Conservation (phyloP, 2,113 vertebrate species). For the Willisornis vidua region DNA sequence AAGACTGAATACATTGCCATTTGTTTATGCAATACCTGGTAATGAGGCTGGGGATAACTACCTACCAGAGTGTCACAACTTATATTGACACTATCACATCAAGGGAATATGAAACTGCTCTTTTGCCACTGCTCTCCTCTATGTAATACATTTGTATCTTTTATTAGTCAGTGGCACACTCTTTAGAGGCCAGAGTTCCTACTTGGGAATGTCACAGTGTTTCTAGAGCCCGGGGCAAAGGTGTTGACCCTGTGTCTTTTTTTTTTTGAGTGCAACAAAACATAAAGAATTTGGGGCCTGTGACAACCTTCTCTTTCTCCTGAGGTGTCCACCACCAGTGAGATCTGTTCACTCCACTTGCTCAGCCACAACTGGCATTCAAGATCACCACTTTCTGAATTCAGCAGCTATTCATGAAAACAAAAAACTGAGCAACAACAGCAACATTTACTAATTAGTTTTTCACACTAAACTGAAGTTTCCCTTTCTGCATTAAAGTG, state of each 20-base stretch:
- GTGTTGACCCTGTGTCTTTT: neutral
- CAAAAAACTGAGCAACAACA: conserved; percentile 54
- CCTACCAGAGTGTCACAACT: neutral
- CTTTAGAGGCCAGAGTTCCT: neutral
- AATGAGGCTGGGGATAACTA: neutral
- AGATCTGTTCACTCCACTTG: neutral
- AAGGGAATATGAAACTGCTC: neutral
- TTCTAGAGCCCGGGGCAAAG: neutral
- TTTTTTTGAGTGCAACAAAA: neutral
- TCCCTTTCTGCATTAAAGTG: conserved; percentile 13
- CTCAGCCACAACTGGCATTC: neutral
- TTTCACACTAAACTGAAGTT: conserved; percentile 66
- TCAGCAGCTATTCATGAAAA: neutral
- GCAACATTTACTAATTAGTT: conserved; percentile 52
- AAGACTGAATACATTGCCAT: neutral
- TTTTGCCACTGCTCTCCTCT: neutral
- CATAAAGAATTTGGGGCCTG: neutral
- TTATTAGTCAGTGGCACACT: neutral
- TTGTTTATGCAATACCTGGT: neutral
- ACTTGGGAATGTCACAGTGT: neutral
- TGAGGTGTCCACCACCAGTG: neutral
- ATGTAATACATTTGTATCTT: neutral
- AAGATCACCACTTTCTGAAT: neutral
- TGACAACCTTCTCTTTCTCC: neutral
- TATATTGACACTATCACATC: neutral